Evolutionary conservation across 2,113 vertebrate genomes (phyloP).

Genomic region (Noturus placidus): DNA sequence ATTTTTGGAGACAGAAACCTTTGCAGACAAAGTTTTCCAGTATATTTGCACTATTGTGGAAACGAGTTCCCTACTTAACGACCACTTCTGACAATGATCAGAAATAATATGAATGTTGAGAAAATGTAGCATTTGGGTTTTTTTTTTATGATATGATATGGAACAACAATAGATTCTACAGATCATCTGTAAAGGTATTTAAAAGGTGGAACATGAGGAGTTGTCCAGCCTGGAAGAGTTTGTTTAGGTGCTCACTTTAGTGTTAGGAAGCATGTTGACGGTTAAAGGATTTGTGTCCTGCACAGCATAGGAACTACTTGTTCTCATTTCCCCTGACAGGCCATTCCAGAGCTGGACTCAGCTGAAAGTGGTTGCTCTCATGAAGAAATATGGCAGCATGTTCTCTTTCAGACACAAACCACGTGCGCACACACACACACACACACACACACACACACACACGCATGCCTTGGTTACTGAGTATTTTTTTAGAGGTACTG

Average conservation of each 20-base stretch:
- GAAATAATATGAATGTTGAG: background rate
- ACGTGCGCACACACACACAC: background rate
- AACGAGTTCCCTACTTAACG: background rate
- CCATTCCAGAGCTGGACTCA: constrained; percentile 72
- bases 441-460: constrained; percentile 52
- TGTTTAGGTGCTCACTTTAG: constrained; percentile 17
- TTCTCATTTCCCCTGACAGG: constrained; percentile 78
- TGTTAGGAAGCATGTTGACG: constrained; percentile 61
- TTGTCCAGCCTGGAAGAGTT: background rate
- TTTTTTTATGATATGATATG: background rate
- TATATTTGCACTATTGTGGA: background rate
- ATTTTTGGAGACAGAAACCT: background rate
- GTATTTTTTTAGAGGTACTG: constrained; percentile 7
- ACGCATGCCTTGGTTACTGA: constrained; percentile 56
- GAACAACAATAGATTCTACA: background rate
- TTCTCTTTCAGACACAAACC: constrained; percentile 54
- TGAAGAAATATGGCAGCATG: constrained; percentile 77
- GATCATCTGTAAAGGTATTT: background rate
- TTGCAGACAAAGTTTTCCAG: background rate
- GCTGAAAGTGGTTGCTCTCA: constrained; percentile 71
- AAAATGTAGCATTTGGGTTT: background rate
- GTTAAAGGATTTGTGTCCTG: constrained; percentile 68
- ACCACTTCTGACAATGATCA: background rate
- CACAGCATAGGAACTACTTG: constrained; percentile 68
- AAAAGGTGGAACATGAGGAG: constrained; percentile 3